These are phyloP conservation scores for Anser cygnoides DNA, from an alignment of 2,113 vertebrate species.

Conservation along the genomic window DNA sequence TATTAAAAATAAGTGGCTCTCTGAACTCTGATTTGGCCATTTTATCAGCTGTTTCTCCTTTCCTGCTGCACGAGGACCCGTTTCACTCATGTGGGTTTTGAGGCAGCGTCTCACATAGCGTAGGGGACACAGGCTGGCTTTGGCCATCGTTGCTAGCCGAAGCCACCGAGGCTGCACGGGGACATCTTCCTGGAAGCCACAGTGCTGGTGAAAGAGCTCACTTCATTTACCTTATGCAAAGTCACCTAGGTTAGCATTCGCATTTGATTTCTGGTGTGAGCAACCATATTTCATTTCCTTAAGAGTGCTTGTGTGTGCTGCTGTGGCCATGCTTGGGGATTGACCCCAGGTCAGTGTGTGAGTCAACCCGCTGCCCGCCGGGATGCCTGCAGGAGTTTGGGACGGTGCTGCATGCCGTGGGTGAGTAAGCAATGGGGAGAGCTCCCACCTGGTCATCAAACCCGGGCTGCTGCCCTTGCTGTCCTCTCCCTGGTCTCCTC, in stretches of 20 bases:
- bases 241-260: fast-evolving
- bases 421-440: background rate
- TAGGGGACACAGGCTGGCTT: background rate
- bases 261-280: background rate
- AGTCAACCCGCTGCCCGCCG: fast-evolving
- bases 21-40: background rate
- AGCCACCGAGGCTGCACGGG: background rate
- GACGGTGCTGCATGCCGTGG: fast-evolving
- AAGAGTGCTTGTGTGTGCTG: background rate
- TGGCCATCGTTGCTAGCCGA: background rate
- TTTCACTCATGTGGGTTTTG: fast-evolving
- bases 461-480: fast-evolving
- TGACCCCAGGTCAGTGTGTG: background rate
- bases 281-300: background rate
- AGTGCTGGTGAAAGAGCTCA: background rate
- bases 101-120: background rate
- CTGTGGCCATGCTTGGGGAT: background rate
- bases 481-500: background rate
- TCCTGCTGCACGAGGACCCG: background rate
- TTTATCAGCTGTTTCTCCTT: background rate
- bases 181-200: background rate
- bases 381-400: background rate
- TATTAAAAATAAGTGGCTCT: background rate
- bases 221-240: background rate
- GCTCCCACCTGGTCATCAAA: background rate